phyloP scores from a whole-genome alignment of 2,797 vertebrate genomes.

The Anolis apletophallus region DNA sequence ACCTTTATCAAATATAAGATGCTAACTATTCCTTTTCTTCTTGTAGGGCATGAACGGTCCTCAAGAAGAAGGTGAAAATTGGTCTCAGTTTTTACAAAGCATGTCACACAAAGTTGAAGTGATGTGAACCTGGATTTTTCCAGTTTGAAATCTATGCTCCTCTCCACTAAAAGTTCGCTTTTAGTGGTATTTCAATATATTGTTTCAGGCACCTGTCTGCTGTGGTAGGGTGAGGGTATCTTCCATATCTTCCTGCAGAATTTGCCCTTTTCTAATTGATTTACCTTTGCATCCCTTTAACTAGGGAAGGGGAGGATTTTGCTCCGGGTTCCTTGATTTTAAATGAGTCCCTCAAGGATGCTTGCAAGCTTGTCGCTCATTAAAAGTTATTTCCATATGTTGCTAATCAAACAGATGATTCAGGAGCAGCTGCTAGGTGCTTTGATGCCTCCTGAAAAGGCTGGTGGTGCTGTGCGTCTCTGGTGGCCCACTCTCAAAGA shows the following conservation, averaged over 20 bases:
- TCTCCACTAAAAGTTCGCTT: not conserved
- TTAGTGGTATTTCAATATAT: no score
- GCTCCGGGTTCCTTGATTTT: constrained; percentile 14
- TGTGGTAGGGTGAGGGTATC: no score
- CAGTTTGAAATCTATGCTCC: not conserved
- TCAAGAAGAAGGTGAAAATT: no score
- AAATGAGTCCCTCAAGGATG: constrained; percentile 32
- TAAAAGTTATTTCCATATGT: constrained; percentile 38
- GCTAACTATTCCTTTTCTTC: no score
- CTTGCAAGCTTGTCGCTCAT: constrained; percentile 31
- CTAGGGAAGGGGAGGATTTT: not conserved
- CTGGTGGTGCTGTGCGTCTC: not conserved
- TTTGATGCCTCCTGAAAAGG: not conserved
- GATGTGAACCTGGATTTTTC: not conserved
- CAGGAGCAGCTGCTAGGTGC: not conserved
- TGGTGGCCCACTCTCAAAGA: not conserved
- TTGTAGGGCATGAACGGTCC: no score
- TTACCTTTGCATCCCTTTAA: not conserved
- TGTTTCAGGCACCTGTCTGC: not conserved
- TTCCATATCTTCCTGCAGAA: not conserved
- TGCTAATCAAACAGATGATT: constrained; percentile 39
- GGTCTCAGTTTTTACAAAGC: not conserved
- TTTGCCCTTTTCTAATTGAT: not conserved
- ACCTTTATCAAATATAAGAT: no score
- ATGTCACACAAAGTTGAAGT: not conserved